phyloP scores from a whole-genome alignment of 2,113 vertebrate species.

The Colossoma macropomum region DNA sequence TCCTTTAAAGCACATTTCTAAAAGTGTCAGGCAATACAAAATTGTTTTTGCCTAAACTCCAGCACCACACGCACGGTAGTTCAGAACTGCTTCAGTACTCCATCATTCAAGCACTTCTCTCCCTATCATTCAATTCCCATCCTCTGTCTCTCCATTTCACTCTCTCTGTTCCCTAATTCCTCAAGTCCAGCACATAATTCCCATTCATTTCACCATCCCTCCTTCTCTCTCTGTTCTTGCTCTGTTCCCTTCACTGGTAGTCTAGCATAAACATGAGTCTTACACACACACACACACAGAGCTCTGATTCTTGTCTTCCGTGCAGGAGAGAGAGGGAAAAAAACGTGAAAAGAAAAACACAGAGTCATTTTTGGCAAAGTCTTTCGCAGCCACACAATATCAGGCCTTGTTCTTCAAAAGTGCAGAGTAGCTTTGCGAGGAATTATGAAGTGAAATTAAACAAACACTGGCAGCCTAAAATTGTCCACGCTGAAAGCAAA shows the following conservation, averaged over 20 bases:
- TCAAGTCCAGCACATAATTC: not conserved
- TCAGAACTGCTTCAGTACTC: too few relatives aligned
- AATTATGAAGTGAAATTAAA: slow-evolving; percentile 49
- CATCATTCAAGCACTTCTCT: too few relatives aligned
- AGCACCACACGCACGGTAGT: too few relatives aligned
- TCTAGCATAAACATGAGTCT: slow-evolving; percentile 55
- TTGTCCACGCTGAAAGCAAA: not conserved
- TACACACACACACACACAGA: slow-evolving; percentile 38
- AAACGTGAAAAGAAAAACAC: slow-evolving; percentile 52
- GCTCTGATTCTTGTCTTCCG: slow-evolving; percentile 49
- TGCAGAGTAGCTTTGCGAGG: slow-evolving; percentile 43
- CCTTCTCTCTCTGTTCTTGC: not conserved
- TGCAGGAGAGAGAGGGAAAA: slow-evolving; percentile 19
- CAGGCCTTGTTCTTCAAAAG: slow-evolving; percentile 52
- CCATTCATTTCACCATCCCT: not conserved
- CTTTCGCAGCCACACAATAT: slow-evolving; percentile 42
- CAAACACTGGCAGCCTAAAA: slow-evolving; percentile 26
- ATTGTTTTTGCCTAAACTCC: too few relatives aligned
- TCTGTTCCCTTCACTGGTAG: slow-evolving; percentile 18
- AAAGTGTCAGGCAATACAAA: too few relatives aligned
- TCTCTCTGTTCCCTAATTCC: not conserved
- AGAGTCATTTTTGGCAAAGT: slow-evolving; percentile 54
- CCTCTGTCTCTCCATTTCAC: not conserved
- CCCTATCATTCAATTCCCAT: too few relatives aligned
- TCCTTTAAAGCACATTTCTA: too few relatives aligned